phyloP scores from a whole-genome alignment of 2,888 invertebrate genomes.

The Ethmia dodecea region DNA sequence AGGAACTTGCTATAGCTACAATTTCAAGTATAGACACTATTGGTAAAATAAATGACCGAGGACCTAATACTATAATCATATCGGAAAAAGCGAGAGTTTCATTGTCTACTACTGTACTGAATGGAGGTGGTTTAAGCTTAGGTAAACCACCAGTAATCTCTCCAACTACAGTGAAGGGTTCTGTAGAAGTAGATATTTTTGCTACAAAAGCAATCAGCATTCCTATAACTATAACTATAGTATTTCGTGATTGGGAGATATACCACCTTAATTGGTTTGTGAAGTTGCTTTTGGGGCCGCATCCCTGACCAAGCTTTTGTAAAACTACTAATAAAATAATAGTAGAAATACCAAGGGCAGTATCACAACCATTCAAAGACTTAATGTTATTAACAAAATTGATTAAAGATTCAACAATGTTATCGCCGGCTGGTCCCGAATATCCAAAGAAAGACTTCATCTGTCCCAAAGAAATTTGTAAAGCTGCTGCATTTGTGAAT shows the following conservation, averaged over 20 bases:
- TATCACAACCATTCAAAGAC: conserved; percentile 79
- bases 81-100: conserved; percentile 79
- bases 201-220: conserved; percentile 78
- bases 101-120: conserved; percentile 77
- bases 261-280: conserved; percentile 79
- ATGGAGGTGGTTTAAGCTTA: conserved; percentile 80
- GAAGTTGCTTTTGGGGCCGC: conserved; percentile 61
- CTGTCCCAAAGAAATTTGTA: conserved; percentile 89
- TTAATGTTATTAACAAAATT: conserved; percentile 79
- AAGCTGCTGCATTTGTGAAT: conserved; percentile 91
- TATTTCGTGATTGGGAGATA: conserved; percentile 85
- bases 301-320: conserved; percentile 78
- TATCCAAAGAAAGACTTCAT: conserved; percentile 86
- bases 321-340: conserved; percentile 79
- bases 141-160: conserved; percentile 85
- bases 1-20: conserved; percentile 86
- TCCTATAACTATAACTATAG: conserved; percentile 85
- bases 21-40: conserved; percentile 84
- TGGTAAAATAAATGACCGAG: conserved; percentile 80
- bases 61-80: conserved; percentile 79
- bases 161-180: conserved; percentile 83
- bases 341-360: conserved; percentile 80
- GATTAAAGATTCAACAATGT: conserved; percentile 80
- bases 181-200: conserved; percentile 35
- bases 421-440: conserved; percentile 75